phyloP scores from a whole-genome alignment of 2,113 vertebrate species.

The Ceyx margarethae region DNA sequence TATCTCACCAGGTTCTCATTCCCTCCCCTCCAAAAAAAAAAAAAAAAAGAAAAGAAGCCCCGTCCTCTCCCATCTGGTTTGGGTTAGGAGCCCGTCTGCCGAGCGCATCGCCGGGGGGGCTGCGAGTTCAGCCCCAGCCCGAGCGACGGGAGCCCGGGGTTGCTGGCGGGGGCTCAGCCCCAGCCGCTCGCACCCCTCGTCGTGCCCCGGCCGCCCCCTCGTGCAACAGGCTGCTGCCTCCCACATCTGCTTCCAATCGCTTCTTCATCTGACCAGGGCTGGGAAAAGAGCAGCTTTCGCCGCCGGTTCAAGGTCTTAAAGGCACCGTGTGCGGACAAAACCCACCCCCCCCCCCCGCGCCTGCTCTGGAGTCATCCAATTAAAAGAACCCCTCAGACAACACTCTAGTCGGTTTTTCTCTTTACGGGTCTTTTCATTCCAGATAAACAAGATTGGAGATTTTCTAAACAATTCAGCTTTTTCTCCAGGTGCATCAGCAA shows the following conservation, averaged over 20 bases:
- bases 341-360: not conserved
- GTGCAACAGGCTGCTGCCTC: constrained; percentile 30
- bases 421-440: not conserved
- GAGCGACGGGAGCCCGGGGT: constrained; percentile 48
- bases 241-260: constrained; percentile 65
- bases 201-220: constrained; percentile 33
- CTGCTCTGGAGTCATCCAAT: not conserved
- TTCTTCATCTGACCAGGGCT: constrained; percentile 38
- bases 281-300: constrained; percentile 28
- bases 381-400: not conserved
- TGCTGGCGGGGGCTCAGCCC: constrained; percentile 32
- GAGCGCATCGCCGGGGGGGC: constrained; percentile 7
- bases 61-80: constrained; percentile 61
- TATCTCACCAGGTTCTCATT: not conserved
- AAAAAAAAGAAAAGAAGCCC: not conserved
- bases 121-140: not conserved
- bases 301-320: constrained; percentile 38
- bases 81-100: constrained; percentile 56
- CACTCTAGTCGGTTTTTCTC: not conserved
- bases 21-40: not conserved
- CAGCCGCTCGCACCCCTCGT: constrained; percentile 5
- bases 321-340: not conserved
- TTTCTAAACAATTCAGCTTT: not conserved
- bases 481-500: not conserved
- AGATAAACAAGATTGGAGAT: not conserved